Conservation (phyloP, 2,797 vertebrate genomes). For the Phataginus tetradactyla region DNA sequence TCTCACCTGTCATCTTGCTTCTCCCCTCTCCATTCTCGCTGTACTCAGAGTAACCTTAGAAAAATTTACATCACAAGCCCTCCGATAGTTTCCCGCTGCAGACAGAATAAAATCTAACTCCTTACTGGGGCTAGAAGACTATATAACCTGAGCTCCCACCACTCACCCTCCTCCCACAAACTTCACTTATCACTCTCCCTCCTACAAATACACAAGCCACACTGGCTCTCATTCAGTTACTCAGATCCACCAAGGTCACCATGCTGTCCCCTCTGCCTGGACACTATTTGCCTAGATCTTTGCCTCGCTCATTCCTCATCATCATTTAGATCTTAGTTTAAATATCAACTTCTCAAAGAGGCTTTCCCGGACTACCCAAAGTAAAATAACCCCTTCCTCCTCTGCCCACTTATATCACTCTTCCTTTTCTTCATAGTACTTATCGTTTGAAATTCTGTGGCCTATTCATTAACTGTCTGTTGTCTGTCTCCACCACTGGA, state of each 20-base stretch:
- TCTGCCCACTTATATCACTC: not conserved
- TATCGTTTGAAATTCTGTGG: not conserved
- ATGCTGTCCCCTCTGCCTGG: not conserved
- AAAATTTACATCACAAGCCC: not conserved
- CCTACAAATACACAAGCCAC: not conserved
- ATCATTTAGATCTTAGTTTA: not conserved
- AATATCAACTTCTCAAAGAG: not conserved
- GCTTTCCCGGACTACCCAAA: not conserved
- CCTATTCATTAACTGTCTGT: not conserved
- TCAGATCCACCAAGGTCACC: not conserved
- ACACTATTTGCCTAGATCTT: not conserved
- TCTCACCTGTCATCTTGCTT: not conserved
- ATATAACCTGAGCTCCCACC: not conserved
- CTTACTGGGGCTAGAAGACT: not conserved
- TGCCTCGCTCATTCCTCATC: not conserved
- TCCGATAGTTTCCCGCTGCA: not conserved
- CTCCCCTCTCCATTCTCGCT: constrained; percentile 14
- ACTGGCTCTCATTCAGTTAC: not conserved
- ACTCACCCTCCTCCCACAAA: not conserved
- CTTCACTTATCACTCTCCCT: not conserved
- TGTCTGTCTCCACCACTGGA: not conserved
- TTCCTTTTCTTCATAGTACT: not conserved
- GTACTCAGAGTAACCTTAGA: not conserved
- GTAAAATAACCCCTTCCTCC: not conserved
- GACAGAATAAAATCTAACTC: constrained; percentile 22